A percentile compares a stretch with the other conserved stretches of the same genome.
phyloP scores from a whole-genome alignment of 2,113 vertebrate genomes.

The Cebidichthys violaceus region DNA sequence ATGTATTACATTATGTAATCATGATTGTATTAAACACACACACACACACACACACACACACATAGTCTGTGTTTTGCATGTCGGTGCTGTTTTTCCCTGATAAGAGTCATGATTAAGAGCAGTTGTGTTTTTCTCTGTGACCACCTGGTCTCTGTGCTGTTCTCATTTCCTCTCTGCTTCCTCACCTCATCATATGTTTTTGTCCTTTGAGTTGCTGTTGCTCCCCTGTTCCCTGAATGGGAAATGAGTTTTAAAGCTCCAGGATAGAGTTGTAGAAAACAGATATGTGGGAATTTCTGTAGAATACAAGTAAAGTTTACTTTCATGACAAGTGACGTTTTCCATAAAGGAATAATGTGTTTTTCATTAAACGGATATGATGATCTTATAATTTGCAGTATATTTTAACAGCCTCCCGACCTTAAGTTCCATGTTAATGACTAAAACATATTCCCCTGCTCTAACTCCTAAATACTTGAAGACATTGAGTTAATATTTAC shows the following conservation, averaged over 20 bases:
- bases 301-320: background rate
- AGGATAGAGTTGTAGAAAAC: slow-evolving; percentile 50
- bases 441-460: background rate
- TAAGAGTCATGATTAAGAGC: slow-evolving; percentile 54
- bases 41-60: slow-evolving; percentile 13
- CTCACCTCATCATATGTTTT: slow-evolving; percentile 61
- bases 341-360: background rate
- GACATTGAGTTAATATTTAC: slow-evolving; percentile 28
- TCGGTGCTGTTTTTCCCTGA: slow-evolving; percentile 28
- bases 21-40: background rate
- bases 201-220: slow-evolving; percentile 52
- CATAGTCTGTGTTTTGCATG: slow-evolving; percentile 14
- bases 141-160: slow-evolving; percentile 60
- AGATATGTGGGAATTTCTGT: slow-evolving; percentile 24
- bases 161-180: slow-evolving; percentile 71
- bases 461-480: slow-evolving; percentile 3
- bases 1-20: background rate
- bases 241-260: slow-evolving; percentile 63
- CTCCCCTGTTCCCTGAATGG: slow-evolving; percentile 49
- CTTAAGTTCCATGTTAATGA: background rate
- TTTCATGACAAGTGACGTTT: slow-evolving; percentile 6
- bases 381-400: background rate
- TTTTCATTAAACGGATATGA: slow-evolving; percentile 2
- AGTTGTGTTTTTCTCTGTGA: slow-evolving; percentile 63
- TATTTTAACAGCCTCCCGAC: background rate